Evolutionary conservation across 2,888 invertebrate species (phyloP), one percentile per base, ranked within the genome.

Genomic region (Orthosia cruda): DNA sequence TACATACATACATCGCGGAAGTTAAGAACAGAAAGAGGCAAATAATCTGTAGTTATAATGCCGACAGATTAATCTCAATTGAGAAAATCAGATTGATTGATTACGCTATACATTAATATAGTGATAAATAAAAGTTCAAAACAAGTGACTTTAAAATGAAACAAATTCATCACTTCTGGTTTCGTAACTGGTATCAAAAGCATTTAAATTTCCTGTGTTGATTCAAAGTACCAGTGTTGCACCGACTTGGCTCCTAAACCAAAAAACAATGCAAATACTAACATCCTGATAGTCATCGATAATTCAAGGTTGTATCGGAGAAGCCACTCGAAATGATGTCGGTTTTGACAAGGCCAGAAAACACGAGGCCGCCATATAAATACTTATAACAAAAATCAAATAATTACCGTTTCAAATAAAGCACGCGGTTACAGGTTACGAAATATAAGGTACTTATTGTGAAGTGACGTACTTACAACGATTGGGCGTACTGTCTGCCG

Each of bases 221-320:
- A 49, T 49, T 23, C 58, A 65, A 58, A 62, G 57, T 69, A 54
- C 54, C 58, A 58, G 68, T 47, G 26, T 52, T 69, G 65, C 61
- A 62, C 62, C 50, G 16, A 52, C 40, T 72, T 57, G 49, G 54
- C 59, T 69, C 71, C 59, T 70, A 71, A 73, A 66, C 62, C 57
- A 68, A 81, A 91, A 92, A 92, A 93, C 92, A 93, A 93, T 93
- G 88, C 91, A 86, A 91, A 90, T 92, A 86, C 82, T 85, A 83
- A 94, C 93, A 94, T 95, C 94, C 93, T 94, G 94, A 94, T 94
- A 91, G 89, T 92, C 92, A 93, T 94, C 93, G 91, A 94, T 93
- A 89, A 90, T 89, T 91, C 94, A 95, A 96, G 95, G 95, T 92
- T 90, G 81, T 72, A 83, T 90, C 86, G 87, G 89, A 90, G 90